Percentiles rank a stretch among this genome's conserved stretches.
phyloP scores from a whole-genome alignment of 2,797 vertebrate genomes.

The Gadopsis marmoratus region DNA sequence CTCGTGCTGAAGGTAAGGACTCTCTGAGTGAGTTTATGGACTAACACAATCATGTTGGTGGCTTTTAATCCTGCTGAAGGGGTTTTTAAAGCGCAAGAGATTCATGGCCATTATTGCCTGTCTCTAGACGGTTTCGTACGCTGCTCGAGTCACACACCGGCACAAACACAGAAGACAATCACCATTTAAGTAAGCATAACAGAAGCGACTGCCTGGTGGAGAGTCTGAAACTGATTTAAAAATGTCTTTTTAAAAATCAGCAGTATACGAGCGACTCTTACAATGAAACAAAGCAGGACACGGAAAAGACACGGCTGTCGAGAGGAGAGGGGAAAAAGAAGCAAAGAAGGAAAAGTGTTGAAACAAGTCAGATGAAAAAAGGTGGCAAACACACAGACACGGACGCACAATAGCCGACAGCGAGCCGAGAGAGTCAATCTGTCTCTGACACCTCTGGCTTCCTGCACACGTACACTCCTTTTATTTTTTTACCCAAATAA shows the following conservation, averaged over 20 bases:
- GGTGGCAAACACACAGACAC: conserved; percentile 64
- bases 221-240: conserved; percentile 47
- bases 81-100: conserved; percentile 74
- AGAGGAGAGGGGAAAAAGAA: conserved; percentile 16
- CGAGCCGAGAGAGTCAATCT: conserved; percentile 62
- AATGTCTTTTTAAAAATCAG: conserved; percentile 40
- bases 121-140: conserved; percentile 60
- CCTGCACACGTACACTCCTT: conserved; percentile 53
- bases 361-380: conserved; percentile 67
- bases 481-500: conserved; percentile 41
- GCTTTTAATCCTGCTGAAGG: conserved; percentile 78
- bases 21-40: conserved; percentile 80
- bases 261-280: conserved; percentile 44
- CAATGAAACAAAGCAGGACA: conserved; percentile 71
- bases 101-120: conserved; percentile 71
- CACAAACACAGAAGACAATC: conserved; percentile 46
- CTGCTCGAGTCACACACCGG: conserved; percentile 49
- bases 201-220: conserved; percentile 56
- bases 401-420: conserved; percentile 69
- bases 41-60: conserved; percentile 79
- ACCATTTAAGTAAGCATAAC: conserved; percentile 58
- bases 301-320: conserved; percentile 71
- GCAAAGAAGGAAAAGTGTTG: conserved; percentile 65
- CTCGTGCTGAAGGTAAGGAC: conserved; percentile 74
- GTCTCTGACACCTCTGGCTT: conserved; percentile 76